These are phyloP conservation scores for Bufotes viridis DNA, from an alignment of 2,797 vertebrate species.

Conservation along the genomic window DNA sequence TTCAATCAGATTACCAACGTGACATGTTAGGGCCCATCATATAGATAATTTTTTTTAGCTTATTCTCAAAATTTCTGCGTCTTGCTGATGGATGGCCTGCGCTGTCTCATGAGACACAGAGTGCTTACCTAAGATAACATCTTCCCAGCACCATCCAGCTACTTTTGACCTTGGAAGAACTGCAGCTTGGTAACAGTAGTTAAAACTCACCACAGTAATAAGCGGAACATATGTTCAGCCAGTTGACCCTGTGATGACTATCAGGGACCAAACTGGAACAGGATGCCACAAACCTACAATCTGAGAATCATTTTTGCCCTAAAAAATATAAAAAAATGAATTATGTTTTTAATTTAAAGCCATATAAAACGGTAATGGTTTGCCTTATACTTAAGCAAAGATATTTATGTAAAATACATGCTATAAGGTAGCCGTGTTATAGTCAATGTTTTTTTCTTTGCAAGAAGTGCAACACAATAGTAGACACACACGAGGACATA, in stretches of 20 bases:
- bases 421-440: not conserved
- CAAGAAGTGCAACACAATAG: not conserved
- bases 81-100: too few species aligned
- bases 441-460: not conserved
- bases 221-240: constrained; percentile 19
- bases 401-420: not conserved
- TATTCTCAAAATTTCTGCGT: not conserved
- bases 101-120: not conserved
- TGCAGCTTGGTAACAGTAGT: constrained; percentile 12
- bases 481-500: not conserved
- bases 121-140: constrained; percentile 6
- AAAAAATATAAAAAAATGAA: not conserved
- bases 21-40: not conserved
- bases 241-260: constrained; percentile 19
- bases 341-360: not conserved
- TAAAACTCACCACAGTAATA: constrained; percentile 5
- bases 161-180: constrained; percentile 30
- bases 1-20: not conserved
- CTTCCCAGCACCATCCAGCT: not conserved
- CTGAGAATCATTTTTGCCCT: not conserved
- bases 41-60: not conserved
- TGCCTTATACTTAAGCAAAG: not conserved
- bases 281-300: not conserved
- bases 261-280: not conserved
- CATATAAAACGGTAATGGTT: not conserved